Conservation (phyloP, 2,888 invertebrate species). For the Pristionchus fissidentatus region DNA sequence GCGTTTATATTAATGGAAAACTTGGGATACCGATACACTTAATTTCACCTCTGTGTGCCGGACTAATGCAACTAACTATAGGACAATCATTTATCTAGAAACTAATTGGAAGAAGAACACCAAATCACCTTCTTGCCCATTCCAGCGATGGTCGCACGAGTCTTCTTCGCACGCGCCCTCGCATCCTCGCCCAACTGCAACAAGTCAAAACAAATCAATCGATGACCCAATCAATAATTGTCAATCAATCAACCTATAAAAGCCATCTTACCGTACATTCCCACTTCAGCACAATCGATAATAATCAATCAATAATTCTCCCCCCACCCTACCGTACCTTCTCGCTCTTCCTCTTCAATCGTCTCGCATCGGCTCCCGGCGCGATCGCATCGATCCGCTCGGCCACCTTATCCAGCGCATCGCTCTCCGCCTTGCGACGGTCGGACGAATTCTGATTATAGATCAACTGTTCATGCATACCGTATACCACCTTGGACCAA, state of each 20-base stretch:
- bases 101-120: background rate
- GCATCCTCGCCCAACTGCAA: constrained; percentile 57
- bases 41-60: no score
- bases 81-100: no score
- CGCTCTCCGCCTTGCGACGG: constrained; percentile 59
- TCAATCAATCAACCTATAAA: no score
- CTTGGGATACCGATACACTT: no score
- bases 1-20: background rate
- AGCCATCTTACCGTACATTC: background rate
- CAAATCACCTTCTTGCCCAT: constrained; percentile 56
- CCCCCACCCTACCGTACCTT: constrained; percentile 51
- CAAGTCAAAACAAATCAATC: background rate
- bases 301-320: background rate
- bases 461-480: background rate
- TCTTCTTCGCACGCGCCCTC: constrained; percentile 62
- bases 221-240: no score
- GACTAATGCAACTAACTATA: no score
- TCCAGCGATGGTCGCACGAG: constrained; percentile 56
- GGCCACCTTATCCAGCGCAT: constrained; percentile 56
- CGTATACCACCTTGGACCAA: background rate
- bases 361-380: constrained; percentile 67
- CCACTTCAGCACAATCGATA: no score
- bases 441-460: constrained; percentile 53
- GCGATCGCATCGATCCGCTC: constrained; percentile 62
- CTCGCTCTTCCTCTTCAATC: constrained; percentile 63